Evolutionary conservation across 1,140 invertebrate species (phyloP).

Genomic region (Leptopilina clavipes): DNA sequence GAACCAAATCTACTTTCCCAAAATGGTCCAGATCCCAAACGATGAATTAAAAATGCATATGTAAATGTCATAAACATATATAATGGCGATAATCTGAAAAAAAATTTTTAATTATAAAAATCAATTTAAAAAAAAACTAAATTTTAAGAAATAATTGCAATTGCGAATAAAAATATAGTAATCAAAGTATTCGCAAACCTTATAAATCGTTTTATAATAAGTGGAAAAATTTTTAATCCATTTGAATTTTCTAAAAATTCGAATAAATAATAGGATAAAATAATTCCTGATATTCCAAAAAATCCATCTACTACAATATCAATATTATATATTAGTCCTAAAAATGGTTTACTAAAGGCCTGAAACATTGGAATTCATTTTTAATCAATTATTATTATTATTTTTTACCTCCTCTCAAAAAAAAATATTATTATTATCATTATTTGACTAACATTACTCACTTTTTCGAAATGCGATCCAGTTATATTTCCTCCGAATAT

Average conservation of each 20-base stretch:
- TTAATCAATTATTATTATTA: neutral
- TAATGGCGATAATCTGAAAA: conserved; percentile 67
- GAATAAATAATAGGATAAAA: neutral
- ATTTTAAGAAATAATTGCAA: neutral
- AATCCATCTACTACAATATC: neutral
- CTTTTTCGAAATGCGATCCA: neutral
- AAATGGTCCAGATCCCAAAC: conserved; percentile 63
- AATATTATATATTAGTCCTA: neutral
- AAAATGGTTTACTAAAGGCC: neutral
- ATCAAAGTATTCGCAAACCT: neutral
- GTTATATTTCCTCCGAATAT: neutral
- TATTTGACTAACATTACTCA: too few relatives aligned
- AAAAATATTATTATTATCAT: too few relatives aligned
- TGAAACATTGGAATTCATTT: neutral
- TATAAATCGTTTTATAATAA: conserved; percentile 1
- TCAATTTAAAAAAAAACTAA: neutral
- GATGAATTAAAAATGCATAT: conserved; percentile 59
- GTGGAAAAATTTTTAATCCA: neutral
- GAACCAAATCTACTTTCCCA: conserved; percentile 57
- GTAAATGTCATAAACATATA: conserved; percentile 67
- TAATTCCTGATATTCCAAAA: neutral
- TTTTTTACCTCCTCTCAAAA: neutral
- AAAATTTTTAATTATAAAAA: too few relatives aligned
- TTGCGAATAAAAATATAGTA: too few relatives aligned
- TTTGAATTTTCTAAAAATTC: conserved; percentile 16